Conservation (phyloP, 2,888 invertebrate genomes). For the Coleophora deauratella region DNA sequence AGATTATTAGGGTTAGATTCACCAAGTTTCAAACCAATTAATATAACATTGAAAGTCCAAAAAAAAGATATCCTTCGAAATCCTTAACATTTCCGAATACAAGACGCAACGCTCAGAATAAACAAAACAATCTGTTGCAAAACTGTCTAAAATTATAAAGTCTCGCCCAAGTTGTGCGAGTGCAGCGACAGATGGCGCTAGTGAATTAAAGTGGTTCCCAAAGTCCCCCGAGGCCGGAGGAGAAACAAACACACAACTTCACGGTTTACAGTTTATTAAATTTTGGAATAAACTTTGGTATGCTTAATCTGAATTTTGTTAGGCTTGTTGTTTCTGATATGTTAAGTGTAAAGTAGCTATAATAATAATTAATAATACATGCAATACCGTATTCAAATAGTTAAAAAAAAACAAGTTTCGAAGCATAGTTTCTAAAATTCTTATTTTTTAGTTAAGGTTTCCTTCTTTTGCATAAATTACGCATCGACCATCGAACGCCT, state of each 20-base stretch:
- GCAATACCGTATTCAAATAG: no score
- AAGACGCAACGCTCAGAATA: not conserved
- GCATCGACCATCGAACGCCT: no score
- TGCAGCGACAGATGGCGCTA: constrained; percentile 22
- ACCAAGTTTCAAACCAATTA: not conserved
- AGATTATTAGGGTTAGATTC: no score
- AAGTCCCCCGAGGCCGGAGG: constrained; percentile 20
- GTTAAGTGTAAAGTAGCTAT: no score
- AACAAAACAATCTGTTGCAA: constrained; percentile 18
- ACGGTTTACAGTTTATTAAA: constrained; percentile 18
- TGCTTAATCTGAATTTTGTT: constrained; percentile 16
- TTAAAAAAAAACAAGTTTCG: no score
- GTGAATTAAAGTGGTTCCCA: constrained; percentile 17
- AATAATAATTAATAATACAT: no score
- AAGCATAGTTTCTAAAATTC: no score
- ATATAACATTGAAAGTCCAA: no score
- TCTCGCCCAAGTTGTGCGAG: constrained; percentile 19
- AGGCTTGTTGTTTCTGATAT: constrained; percentile 1
- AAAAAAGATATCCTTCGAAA: no score
- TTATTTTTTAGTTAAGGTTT: no score
- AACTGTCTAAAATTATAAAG: constrained; percentile 24
- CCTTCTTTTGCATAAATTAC: no score
- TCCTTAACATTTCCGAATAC: no score
- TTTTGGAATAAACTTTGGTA: constrained; percentile 13
- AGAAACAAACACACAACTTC: constrained; percentile 21